A percentile compares a stretch with the other conserved stretches of the same genome.
Evolutionary conservation across 2,113 vertebrate genomes (phyloP).

Genomic region (Sinocyclocheilus anophthalmus): DNA sequence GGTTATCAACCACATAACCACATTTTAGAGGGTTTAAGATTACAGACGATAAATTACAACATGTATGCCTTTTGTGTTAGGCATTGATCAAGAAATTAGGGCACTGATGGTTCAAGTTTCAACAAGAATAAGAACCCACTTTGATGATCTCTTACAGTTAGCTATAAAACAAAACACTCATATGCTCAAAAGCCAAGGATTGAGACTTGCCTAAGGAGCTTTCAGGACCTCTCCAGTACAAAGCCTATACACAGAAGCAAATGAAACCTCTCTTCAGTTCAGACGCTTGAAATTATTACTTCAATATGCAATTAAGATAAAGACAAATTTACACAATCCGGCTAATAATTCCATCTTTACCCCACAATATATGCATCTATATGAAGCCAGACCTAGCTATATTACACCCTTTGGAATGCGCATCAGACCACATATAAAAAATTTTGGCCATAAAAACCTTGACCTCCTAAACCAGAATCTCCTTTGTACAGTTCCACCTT

Average conservation of each 20-base stretch:
- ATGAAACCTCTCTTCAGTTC: neutral
- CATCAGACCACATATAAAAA: neutral
- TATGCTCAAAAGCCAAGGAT: neutral
- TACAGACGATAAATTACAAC: neutral
- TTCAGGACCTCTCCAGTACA: neutral
- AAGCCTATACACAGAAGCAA: neutral
- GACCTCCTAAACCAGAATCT: neutral
- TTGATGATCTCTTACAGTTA: neutral
- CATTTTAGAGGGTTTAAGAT: neutral
- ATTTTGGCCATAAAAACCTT: neutral
- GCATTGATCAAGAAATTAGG: neutral
- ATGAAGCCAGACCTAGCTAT: neutral
- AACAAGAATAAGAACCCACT: neutral
- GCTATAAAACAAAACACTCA: neutral
- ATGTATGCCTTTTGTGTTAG: neutral
- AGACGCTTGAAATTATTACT: neutral
- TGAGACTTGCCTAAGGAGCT: neutral
- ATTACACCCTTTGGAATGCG: neutral
- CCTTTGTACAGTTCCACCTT: neutral
- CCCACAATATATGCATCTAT: too few species aligned
- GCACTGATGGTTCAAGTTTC: neutral
- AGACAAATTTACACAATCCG: neutral
- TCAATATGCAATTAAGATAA: neutral
- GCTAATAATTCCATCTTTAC: too few species aligned
- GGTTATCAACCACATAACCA: conserved; percentile 52